Base-by-base conservation (phyloP, 2,888 invertebrate genomes). In the Trichopoda pennipes region DNA sequence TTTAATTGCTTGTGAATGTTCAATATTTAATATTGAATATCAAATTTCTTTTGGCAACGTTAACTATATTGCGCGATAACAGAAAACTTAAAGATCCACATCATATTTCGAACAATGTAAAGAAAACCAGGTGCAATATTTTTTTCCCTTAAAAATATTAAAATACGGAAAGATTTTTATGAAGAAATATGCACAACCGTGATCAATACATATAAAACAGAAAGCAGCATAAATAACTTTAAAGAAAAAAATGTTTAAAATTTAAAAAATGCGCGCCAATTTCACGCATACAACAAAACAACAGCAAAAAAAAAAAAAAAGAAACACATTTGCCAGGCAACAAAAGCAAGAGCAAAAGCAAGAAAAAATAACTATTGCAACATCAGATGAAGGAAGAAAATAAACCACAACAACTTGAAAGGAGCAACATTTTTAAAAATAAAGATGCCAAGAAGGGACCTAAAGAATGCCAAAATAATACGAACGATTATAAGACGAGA, bases 211-310 rank as follows among this genome's bases (percentile, higher is more conserved):
- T n/a, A 64, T 21, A 58, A 51, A 53, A 68, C 42, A 69, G 51
- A 51, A 64, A 35, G n/a, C 21, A 47, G 49, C 32, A 63, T 17
- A 60, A 73, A 55, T 49, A 70, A 47, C 70, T 44, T 28, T 21
- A 56, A 28, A 72, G 42, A 73, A 74, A 70, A 74, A 80, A 76
- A 74, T 80, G 82, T 72, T 75, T 76, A 51, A 78, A 76, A 80
- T 74, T 84, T 74, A 49, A 80, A 86, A 87, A 87, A 86, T 88
- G 89, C 88, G 88, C 88, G 89, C 88, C 89, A 88, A 88, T 88
- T 89, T 83, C 80, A 80, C 83, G 83, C 83, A 80, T 80, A 83
- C 80, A 83, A 74, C 35, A 64, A n/a, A n/a, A n/a, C n/a, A n/a
- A n/a, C n/a, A n/a, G n/a, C n/a, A n/a, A n/a, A n/a, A n/a, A n/a